These are phyloP conservation scores for Syngnathus typhle DNA, from an alignment of 2,113 vertebrate species.

Conservation along the genomic window DNA sequence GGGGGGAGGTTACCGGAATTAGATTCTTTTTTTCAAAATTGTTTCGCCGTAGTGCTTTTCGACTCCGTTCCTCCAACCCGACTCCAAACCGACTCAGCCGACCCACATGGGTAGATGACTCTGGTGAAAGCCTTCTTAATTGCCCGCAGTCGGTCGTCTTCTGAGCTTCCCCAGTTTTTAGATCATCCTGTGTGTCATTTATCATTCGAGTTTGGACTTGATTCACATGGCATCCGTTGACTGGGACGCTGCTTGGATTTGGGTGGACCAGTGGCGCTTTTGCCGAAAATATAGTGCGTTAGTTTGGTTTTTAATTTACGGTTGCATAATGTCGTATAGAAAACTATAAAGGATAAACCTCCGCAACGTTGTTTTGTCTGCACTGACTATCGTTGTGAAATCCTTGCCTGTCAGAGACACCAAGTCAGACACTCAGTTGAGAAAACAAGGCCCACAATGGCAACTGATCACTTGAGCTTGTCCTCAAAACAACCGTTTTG, in stretches of 20 bases:
- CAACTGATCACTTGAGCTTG: constrained; percentile 13
- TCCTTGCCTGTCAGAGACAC: constrained; percentile 27
- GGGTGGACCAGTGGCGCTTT: background rate
- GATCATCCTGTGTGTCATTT: background rate
- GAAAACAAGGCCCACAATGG: constrained; percentile 33
- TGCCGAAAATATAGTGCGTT: background rate
- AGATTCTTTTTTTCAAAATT: too few species aligned
- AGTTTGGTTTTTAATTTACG: constrained; percentile 14
- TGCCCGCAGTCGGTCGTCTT: background rate
- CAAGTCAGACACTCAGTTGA: constrained; percentile 17
- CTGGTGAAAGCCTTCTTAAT: too few species aligned
- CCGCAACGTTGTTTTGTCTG: constrained; percentile 27
- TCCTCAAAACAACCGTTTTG: constrained; percentile 8
- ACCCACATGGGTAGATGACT: too few species aligned
- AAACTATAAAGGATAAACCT: constrained; percentile 53
- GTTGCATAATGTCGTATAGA: constrained; percentile 23
- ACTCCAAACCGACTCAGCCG: too few species aligned
- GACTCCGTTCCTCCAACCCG: too few species aligned
- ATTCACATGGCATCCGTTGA: background rate
- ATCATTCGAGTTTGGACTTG: background rate
- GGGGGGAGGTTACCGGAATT: too few species aligned
- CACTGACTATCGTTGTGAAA: constrained; percentile 42
- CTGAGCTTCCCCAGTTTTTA: background rate
- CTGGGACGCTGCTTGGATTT: background rate
- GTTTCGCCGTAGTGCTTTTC: too few species aligned